Evolutionary conservation across 2,113 vertebrate genomes (phyloP).

Genomic region (Petroica traversi): DNA sequence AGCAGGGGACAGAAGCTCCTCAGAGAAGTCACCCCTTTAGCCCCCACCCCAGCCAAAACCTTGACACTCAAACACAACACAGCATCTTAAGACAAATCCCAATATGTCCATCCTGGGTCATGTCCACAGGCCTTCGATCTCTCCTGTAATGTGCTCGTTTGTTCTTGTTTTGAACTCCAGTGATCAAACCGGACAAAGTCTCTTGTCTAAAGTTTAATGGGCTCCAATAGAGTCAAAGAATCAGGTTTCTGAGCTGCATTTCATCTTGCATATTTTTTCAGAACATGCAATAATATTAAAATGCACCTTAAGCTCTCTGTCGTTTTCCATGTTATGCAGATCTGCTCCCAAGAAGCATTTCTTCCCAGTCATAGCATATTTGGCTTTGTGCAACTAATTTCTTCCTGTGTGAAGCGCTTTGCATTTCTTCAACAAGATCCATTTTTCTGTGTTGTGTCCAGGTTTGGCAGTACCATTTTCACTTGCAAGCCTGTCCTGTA

Average conservation of each 20-base stretch:
- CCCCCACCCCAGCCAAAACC: not conserved
- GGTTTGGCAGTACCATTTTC: not conserved
- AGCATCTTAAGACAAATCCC: not conserved
- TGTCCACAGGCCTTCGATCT: fast-evolving
- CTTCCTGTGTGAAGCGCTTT: not conserved
- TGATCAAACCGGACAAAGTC: not conserved
- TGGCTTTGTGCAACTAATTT: not conserved
- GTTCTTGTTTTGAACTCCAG: not conserved
- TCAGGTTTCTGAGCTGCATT: not conserved
- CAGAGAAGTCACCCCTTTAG: not conserved
- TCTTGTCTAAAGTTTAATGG: not conserved
- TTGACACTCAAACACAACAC: not conserved
- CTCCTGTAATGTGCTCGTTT: not conserved
- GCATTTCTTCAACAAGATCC: not conserved
- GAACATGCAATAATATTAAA: not conserved
- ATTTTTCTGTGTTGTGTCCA: not conserved
- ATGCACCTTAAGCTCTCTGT: not conserved
- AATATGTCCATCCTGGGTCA: not conserved
- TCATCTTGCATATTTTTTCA: not conserved
- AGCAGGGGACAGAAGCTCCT: not conserved
- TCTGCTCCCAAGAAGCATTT: not conserved
- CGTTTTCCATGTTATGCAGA: not conserved
- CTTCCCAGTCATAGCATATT: not conserved
- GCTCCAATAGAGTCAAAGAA: not conserved
- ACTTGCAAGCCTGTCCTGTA: not conserved